Conservation (phyloP, 2,797 vertebrate genomes). For the Moxostoma hubbsi region DNA sequence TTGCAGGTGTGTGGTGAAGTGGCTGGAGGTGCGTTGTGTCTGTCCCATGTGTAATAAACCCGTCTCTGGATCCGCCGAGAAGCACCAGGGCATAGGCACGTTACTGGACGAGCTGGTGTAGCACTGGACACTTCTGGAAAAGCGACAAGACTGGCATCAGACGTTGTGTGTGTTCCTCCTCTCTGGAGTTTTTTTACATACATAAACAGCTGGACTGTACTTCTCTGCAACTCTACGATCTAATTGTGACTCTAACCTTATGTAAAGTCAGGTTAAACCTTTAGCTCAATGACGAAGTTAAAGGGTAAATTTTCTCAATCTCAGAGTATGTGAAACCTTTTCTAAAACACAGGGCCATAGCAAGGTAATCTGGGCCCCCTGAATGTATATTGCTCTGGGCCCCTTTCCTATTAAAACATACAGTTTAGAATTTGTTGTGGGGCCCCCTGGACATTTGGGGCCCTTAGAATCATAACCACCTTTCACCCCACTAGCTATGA, state of each 20-base stretch:
- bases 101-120: constrained; percentile 78
- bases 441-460: no score
- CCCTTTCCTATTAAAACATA: no score
- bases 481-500: no score
- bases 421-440: no score
- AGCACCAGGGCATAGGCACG: constrained; percentile 71
- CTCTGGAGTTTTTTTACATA: neutral
- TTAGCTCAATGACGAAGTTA: neutral
- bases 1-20: constrained; percentile 60
- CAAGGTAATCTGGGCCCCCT: no score
- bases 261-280: neutral
- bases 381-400: no score
- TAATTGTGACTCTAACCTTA: neutral
- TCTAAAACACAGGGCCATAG: no score
- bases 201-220: neutral
- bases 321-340: neutral
- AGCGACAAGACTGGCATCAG: neutral
- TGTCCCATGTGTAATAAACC: constrained; percentile 83
- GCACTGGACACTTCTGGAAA: neutral
- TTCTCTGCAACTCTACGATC: neutral
- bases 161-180: neutral
- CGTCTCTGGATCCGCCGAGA: constrained; percentile 66
- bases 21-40: constrained; percentile 67
- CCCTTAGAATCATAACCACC: no score
- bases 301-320: neutral